Conservation (phyloP, 2,113 vertebrate species). For the Pardalotus punctatus region DNA sequence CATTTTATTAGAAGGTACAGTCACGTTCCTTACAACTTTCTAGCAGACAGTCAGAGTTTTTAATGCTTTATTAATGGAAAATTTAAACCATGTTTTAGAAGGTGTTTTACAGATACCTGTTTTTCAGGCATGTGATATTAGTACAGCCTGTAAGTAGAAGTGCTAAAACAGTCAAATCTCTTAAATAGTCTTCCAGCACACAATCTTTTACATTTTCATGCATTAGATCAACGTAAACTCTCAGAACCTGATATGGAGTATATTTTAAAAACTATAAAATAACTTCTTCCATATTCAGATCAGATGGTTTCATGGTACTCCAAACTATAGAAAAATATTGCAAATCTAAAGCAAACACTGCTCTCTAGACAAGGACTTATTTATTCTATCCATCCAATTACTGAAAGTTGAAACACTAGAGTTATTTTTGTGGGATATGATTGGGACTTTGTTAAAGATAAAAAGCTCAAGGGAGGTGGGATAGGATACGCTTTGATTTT, state of each 20-base stretch:
- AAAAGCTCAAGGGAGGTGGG: background rate
- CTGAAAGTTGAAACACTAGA: background rate
- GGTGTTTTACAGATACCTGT: background rate
- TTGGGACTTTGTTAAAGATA: background rate
- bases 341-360: background rate
- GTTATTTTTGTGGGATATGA: background rate
- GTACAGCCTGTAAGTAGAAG: background rate
- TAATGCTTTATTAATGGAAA: constrained; percentile 19
- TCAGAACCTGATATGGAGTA: background rate
- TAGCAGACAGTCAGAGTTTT: background rate
- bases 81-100: background rate
- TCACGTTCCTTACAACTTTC: background rate
- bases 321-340: background rate
- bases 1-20: background rate
- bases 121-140: background rate
- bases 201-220: background rate
- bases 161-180: constrained; percentile 28
- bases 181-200: background rate
- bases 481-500: background rate
- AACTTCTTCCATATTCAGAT: background rate
- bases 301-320: background rate
- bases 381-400: background rate
- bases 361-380: background rate
- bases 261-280: background rate
- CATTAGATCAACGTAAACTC: background rate